Evolutionary conservation across 2,797 vertebrate species (phyloP).

Genomic region (Chelon labrosus): DNA sequence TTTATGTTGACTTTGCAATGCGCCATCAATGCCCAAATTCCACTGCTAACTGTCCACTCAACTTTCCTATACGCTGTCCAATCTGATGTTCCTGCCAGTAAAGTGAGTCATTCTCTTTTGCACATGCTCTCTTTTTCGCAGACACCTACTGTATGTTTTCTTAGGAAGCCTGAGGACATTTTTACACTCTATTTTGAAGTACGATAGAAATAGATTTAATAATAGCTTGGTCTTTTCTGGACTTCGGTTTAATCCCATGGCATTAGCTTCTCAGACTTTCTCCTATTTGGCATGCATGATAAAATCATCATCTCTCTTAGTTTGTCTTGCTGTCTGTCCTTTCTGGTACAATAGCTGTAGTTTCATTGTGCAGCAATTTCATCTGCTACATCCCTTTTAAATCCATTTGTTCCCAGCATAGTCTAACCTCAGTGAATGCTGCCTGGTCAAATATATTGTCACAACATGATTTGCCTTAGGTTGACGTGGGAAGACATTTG

Average conservation of each 20-base stretch:
- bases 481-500: background rate
- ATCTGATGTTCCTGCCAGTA: conserved; percentile 61
- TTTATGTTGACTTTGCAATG: conserved; percentile 24
- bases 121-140: conserved; percentile 33
- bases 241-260: conserved; percentile 19
- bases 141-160: conserved; percentile 53
- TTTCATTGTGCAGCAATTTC: background rate
- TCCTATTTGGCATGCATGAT: background rate
- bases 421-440: background rate
- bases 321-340: conserved; percentile 12
- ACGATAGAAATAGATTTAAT: conserved; percentile 55
- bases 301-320: background rate
- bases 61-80: conserved; percentile 73
- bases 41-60: conserved; percentile 62
- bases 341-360: background rate
- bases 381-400: background rate
- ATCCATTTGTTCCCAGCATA: background rate
- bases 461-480: background rate
- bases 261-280: conserved; percentile 9
- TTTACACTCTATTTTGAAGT: conserved; percentile 26
- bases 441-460: background rate
- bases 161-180: conserved; percentile 30
- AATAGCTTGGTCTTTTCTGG: conserved; percentile 18
- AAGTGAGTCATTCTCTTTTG: conserved; percentile 67
- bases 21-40: conserved; percentile 56